Evolutionary conservation across 2,888 invertebrate species (phyloP).

Genomic region (Drosophila fungiperda): DNA sequence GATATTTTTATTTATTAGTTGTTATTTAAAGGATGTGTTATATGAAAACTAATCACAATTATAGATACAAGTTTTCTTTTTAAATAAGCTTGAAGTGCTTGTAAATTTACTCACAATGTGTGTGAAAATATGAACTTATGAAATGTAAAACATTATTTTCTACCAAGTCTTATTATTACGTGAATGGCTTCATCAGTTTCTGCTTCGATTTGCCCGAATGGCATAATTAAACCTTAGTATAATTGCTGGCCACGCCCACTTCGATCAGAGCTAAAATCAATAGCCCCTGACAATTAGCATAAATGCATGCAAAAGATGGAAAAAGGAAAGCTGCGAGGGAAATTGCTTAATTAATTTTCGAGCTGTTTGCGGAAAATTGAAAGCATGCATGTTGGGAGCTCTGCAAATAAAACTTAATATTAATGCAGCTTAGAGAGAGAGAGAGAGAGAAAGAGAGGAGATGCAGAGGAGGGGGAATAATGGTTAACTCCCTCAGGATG

Average conservation of each 20-base stretch:
- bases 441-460: background rate
- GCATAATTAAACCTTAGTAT: constrained; percentile 23
- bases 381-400: constrained; percentile 47
- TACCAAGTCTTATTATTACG: background rate
- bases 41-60: background rate
- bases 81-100: background rate
- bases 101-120: background rate
- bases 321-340: constrained; percentile 46
- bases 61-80: background rate
- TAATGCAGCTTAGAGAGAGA: constrained; percentile 42
- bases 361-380: constrained; percentile 56
- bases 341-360: constrained; percentile 76
- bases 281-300: constrained; percentile 63
- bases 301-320: constrained; percentile 46
- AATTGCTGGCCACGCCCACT: background rate
- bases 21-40: background rate
- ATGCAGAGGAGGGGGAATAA: background rate
- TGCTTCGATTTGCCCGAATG: constrained; percentile 23
- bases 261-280: constrained; percentile 15
- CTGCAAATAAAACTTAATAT: constrained; percentile 68
- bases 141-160: background rate
- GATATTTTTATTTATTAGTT: background rate
- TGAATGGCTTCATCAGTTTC: constrained; percentile 11
- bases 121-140: background rate
- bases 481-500: constrained; percentile 53